phyloP scores from a whole-genome alignment of 2,113 vertebrate species.

The Stegostoma tigrinum region DNA sequence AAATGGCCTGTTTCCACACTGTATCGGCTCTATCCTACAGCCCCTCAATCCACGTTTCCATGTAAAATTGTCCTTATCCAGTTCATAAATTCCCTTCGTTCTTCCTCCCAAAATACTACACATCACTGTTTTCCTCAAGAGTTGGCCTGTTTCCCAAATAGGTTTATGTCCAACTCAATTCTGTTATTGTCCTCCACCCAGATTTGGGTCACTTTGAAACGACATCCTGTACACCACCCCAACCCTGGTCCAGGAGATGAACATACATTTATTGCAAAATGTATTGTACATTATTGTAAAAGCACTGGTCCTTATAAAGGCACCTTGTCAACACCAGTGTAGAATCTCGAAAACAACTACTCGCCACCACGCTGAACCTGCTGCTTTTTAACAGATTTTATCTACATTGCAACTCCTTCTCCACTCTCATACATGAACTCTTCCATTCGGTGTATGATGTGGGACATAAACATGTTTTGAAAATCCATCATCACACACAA shows the following conservation, averaged over 20 bases:
- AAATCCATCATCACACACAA: background rate
- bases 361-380: background rate
- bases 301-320: background rate
- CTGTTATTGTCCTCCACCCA: background rate
- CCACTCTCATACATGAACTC: background rate
- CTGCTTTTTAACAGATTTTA: background rate
- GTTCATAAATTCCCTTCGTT: too few species aligned
- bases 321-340: background rate
- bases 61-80: too few species aligned
- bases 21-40: too few species aligned
- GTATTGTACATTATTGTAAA: background rate
- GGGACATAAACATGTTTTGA: background rate
- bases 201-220: background rate
- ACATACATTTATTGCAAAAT: too few species aligned
- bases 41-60: too few species aligned
- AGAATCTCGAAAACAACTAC: background rate
- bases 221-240: too few species aligned
- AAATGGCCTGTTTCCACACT: too few species aligned
- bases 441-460: background rate
- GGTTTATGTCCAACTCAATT: background rate
- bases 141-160: background rate
- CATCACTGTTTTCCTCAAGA: too few species aligned
- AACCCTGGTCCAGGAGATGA: background rate
- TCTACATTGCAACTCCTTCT: background rate
- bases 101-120: too few species aligned